These are phyloP conservation scores for Upupa epops DNA, from an alignment of 2,113 vertebrate species.

Conservation along the genomic window DNA sequence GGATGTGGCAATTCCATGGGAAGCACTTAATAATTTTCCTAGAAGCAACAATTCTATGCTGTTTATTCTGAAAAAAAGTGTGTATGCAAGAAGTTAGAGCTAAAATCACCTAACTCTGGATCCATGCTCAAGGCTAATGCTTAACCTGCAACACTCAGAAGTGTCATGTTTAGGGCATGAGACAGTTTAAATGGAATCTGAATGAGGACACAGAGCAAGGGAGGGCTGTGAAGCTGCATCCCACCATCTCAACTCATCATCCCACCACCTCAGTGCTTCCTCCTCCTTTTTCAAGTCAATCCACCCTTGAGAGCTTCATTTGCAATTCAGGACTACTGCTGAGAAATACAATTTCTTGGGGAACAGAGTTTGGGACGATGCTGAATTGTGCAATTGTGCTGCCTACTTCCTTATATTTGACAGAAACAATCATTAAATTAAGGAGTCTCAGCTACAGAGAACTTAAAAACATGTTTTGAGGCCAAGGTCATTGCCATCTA, in stretches of 20 bases:
- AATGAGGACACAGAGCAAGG: not conserved
- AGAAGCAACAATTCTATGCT: not conserved
- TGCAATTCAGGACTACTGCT: not conserved
- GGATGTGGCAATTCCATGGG: constrained; percentile 7
- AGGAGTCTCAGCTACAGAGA: not conserved
- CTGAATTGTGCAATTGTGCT: not conserved
- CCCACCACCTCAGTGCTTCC: rapidly evolving
- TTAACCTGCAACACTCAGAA: not conserved
- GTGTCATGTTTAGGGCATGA: not conserved
- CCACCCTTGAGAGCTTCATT: not conserved
- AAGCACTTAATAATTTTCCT: not conserved
- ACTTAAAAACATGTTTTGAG: not conserved
- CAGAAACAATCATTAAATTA: not conserved
- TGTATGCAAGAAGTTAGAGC: not conserved
- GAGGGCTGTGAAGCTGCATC: not conserved
- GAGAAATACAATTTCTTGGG: not conserved
- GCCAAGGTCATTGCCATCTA: not conserved
- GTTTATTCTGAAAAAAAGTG: not conserved
- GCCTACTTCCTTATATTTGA: not conserved
- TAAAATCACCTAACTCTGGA: not conserved
- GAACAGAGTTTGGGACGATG: not conserved
- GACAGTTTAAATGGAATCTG: not conserved
- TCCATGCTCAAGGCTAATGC: not conserved
- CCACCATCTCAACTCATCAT: not conserved
- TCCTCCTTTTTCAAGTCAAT: not conserved